Conservation (phyloP, 2,113 vertebrate species). For the Sylvilagus bachmani region DNA sequence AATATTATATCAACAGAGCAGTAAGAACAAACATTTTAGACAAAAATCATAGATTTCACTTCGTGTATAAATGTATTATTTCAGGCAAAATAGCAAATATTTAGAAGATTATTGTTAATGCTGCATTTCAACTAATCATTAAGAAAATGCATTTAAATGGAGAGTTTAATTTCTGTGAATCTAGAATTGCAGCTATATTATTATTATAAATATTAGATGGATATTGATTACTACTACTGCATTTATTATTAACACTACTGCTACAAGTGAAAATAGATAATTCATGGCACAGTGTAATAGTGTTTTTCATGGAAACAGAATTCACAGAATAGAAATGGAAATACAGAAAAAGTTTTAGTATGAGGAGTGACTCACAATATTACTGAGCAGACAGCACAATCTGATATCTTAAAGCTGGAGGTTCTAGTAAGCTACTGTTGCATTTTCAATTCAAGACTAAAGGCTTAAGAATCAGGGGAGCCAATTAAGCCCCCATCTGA, state of each 20-base stretch:
- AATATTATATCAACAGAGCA: not conserved
- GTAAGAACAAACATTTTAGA: not conserved
- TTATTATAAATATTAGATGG: not conserved
- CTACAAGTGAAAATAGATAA: not conserved
- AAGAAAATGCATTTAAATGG: slow-evolving; percentile 20
- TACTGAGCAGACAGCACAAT: not conserved
- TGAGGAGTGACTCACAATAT: not conserved
- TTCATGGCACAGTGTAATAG: not conserved
- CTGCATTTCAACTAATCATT: not conserved
- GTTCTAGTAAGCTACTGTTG: not conserved
- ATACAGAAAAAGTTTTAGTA: not conserved
- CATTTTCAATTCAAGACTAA: not conserved
- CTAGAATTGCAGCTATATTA: not conserved
- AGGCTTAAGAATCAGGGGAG: not conserved
- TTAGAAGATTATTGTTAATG: not conserved
- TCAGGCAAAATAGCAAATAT: not conserved
- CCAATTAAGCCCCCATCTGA: not conserved
- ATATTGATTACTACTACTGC: not conserved
- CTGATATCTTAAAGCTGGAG: not conserved
- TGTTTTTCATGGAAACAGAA: not conserved
- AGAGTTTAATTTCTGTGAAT: not conserved
- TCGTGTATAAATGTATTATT: not conserved
- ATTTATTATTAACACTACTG: not conserved
- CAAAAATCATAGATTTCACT: not conserved
- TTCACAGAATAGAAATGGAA: not conserved